Evolutionary conservation across 2,113 vertebrate genomes (phyloP).

Genomic region (Cololabis saira): DNA sequence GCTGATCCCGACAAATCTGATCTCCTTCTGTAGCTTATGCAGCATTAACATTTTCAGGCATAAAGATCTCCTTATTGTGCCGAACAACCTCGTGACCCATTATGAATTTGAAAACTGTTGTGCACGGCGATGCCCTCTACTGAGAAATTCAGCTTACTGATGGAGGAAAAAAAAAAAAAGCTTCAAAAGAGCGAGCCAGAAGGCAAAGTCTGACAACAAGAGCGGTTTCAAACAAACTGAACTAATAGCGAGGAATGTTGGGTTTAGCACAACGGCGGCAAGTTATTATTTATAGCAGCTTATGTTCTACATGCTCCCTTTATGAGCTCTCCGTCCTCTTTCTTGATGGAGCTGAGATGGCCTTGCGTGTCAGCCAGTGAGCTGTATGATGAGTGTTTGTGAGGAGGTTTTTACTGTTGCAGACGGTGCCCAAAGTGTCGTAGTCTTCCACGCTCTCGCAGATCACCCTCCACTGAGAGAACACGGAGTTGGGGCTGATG

Average conservation of each 20-base stretch:
- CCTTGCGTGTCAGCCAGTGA: constrained; percentile 31
- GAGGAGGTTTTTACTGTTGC: constrained; percentile 88
- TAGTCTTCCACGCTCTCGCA: constrained; percentile 94
- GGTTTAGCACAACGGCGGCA: constrained; percentile 71
- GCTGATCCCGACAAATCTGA: constrained; percentile 51
- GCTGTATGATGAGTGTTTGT: not conserved
- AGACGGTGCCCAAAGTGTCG: constrained; percentile 91
- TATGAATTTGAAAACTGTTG: constrained; percentile 10
- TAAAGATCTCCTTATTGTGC: constrained; percentile 27
- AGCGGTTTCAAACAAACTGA: constrained; percentile 55
- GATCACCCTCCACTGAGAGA: constrained; percentile 91
- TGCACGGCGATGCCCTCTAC: not conserved
- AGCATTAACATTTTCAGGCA: constrained; percentile 7
- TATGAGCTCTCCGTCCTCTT: constrained; percentile 74
- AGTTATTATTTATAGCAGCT: constrained; percentile 73
- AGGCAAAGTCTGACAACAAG: constrained; percentile 20
- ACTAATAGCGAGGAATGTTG: constrained; percentile 42
- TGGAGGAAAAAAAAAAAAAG: not conserved
- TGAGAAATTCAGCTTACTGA: constrained; percentile 3
- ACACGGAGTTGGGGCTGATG: constrained; percentile 91
- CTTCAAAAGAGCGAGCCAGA: constrained; percentile 4
- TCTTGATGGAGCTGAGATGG: constrained; percentile 55
- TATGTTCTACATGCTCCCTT: constrained; percentile 70
- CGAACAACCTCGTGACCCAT: constrained; percentile 6
- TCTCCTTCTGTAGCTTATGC: constrained; percentile 22